Evolutionary conservation across 2,888 invertebrate genomes (phyloP), one percentile per base, ranked within the genome.

Genomic region (Chrysodeixis includens): DNA sequence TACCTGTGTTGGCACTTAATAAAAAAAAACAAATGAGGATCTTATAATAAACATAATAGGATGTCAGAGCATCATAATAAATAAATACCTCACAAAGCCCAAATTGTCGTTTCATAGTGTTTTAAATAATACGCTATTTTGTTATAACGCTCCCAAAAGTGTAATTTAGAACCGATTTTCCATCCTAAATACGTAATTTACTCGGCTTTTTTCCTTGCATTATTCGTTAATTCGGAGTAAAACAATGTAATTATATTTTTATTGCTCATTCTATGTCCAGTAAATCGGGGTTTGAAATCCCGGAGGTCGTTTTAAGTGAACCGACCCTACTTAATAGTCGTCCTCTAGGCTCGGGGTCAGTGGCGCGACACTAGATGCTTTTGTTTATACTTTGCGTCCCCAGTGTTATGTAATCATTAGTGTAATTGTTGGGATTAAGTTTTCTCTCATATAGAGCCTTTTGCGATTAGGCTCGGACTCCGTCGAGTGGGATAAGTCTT

Each of bases 171-270:
- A 79, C 81, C 79, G 81, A 85, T 86, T 87, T 83, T 81, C 72
- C 82, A 83, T 86, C 81, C 88, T 86, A 83, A 85, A 85, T 86
- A 83, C 83, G 84, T 87, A 85, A 85, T 87, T 86, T 86, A 84
- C 85, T 86, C 75, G 82, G 81, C 83, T 88, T 87, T 83, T 85
- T 87, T 86, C 83, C 82, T 83, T 79, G 85, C 80, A 83, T 86
- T 89, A 85, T 88, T 88, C 87, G 88, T 89, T 87, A 88, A 90
- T 90, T 84, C 86, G 78, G 85, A 90, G 86, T 88, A 87, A 89
- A 90, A 89, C 91, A 90, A 90, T 90, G 88, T 92, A 93, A 93
- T 93, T 92, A 93, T 92, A 92, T 93, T 93, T 92, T 93, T 93
- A 94, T 91, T 92, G 91, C 89, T 92, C 90, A 90, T 92, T 93